Base-by-base conservation (phyloP, 2,888 invertebrate genomes). In the Caenorhabditis zanzibari region DNA sequence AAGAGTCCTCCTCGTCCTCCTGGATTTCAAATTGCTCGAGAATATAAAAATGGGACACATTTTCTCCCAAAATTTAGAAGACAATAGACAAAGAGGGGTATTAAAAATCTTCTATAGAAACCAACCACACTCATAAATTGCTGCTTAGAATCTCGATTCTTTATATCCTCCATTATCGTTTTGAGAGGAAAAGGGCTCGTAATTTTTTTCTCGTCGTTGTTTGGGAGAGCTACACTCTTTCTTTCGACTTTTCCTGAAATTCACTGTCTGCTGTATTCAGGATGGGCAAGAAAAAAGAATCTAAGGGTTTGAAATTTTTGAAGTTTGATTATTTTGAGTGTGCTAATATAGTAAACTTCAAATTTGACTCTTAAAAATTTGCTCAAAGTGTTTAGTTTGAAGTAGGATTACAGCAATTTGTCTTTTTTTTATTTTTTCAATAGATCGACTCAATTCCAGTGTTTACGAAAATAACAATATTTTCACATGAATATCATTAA, bases 81-180 rank as follows among this genome's bases (percentile, higher is more conserved):
- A 10, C n/a, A n/a, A 59, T 12, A 52, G 26, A 0, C 16, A 41
- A 41, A 24, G 32, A 61, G 61, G 73, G 69, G 66, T 69, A 77
- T 77, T 69, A 63, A 77, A 74, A 77, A 77, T 77, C 68, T 69
- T 77, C 77, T 77, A 77, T 77, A 77, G 77, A 77, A 77, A 77
- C 69, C 77, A n/a, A n/a, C n/a, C n/a, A n/a, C n/a, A 69, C 61
- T 41, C 77, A 77, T 77, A 77, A 77, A 77, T 77, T 54, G 77
- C 35, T 44, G 63, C 69, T 77, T 69, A 59, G 41, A 49, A 61
- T 5, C 52, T 59, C 61, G 14, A 54, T 76, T 26, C 14, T 59
- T 38, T 47, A 47, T 47, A 47, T 47, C n/a, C 47, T 68, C 66
- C 52, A 76, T 76, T 76, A 77, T 77, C 61, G 77, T 54, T 77